Percentiles rank a stretch among this genome's conserved stretches.
Evolutionary conservation across 2,888 invertebrate genomes (phyloP).

Genomic region (Agrilus cyanescens): DNA sequence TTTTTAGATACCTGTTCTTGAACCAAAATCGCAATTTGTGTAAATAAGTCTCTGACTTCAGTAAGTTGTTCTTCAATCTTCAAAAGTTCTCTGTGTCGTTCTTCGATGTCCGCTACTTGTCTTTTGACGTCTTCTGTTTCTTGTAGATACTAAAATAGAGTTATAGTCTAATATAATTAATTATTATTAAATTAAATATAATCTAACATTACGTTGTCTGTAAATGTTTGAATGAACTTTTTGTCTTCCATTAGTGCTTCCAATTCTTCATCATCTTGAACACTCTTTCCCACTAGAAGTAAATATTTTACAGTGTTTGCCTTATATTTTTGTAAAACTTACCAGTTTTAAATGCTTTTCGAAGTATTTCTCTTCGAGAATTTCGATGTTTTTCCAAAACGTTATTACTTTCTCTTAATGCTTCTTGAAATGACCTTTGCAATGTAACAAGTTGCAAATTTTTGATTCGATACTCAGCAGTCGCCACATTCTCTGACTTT

Average conservation of each 20-base stretch:
- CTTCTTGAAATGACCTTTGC: conserved; percentile 35
- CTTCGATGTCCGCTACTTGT: conserved; percentile 69
- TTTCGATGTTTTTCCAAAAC: conserved; percentile 40
- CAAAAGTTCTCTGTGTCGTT: conserved; percentile 68
- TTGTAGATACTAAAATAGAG: conserved; percentile 52
- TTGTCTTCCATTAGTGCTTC: conserved; percentile 33
- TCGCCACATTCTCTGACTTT: conserved; percentile 14
- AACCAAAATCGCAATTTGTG: conserved; percentile 70
- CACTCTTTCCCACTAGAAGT: conserved; percentile 6
- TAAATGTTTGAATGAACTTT: conserved; percentile 36
- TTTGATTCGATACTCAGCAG: conserved; percentile 33
- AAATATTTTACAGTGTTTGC: conserved; percentile 1
- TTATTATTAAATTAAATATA: neutral
- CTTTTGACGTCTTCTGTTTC: conserved; percentile 66
- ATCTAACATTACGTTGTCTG: conserved; percentile 37
- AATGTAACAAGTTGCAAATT: conserved; percentile 36
- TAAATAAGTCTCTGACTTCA: conserved; percentile 72
- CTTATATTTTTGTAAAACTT: conserved; percentile 17
- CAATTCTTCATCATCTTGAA: conserved; percentile 27
- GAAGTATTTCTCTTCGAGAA: conserved; percentile 39
- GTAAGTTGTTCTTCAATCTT: conserved; percentile 68
- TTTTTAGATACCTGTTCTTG: conserved; percentile 52
- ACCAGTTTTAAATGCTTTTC: conserved; percentile 44
- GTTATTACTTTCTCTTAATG: conserved; percentile 38
- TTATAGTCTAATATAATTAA: neutral